These are phyloP conservation scores for Trachymyrmex cornetzi DNA, from an alignment of 1,140 invertebrate species.

Conservation along the genomic window DNA sequence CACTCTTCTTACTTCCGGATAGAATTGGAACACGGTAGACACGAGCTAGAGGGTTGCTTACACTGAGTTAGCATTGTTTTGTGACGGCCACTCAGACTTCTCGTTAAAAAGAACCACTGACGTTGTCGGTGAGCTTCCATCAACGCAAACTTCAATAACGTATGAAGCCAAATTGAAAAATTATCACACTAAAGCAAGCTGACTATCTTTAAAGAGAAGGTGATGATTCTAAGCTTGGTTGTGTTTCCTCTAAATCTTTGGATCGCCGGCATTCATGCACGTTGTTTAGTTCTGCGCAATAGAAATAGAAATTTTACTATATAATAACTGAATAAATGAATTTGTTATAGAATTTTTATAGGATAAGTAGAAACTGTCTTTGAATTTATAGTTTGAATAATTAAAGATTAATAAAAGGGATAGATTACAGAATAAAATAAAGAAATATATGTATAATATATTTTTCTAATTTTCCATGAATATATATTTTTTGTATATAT, in stretches of 20 bases:
- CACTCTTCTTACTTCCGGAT: slow-evolving; percentile 78
- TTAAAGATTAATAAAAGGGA: background rate
- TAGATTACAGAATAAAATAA: background rate
- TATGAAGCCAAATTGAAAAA: slow-evolving; percentile 86
- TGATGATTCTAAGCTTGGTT: slow-evolving; percentile 16
- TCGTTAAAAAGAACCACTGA: slow-evolving; percentile 81
- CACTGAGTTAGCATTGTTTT: slow-evolving; percentile 80
- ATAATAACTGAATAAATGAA: background rate
- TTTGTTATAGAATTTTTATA: background rate
- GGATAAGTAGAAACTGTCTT: background rate
- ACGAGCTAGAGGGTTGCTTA: slow-evolving; percentile 47
- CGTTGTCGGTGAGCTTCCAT: slow-evolving; percentile 67
- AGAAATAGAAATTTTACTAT: background rate
- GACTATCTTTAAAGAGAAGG: slow-evolving; percentile 83
- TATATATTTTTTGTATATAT: background rate
- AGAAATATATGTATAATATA: background rate
- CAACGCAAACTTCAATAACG: slow-evolving; percentile 81
- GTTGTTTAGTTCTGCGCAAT: slow-evolving; percentile 42
- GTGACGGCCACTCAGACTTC: slow-evolving; percentile 80
- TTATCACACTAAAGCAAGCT: slow-evolving; percentile 84
- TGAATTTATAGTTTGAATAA: background rate
- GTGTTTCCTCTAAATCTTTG: background rate
- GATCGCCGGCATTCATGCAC: slow-evolving; percentile 36
- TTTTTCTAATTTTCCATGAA: too few species aligned
- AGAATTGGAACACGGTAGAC: slow-evolving; percentile 71